Conservation (phyloP, 2,888 invertebrate genomes). For the Pristionchus exspectatus region DNA sequence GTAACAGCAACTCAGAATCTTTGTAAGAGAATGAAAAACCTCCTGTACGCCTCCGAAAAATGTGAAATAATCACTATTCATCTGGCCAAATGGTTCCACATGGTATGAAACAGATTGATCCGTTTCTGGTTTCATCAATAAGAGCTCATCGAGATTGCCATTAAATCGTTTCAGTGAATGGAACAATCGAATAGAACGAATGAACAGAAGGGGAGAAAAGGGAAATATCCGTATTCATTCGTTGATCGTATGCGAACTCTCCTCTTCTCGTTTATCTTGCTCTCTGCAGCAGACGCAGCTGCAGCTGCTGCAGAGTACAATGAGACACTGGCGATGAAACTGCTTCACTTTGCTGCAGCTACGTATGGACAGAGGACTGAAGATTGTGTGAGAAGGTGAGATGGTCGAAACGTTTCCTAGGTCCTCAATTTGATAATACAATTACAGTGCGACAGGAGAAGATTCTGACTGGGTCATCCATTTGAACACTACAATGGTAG, state of each 20-base stretch:
- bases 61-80: too few species aligned
- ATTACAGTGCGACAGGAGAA: not conserved
- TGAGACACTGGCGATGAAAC: not conserved
- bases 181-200: not conserved
- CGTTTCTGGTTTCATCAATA: not conserved
- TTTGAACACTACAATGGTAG: not conserved
- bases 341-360: slow-evolving; percentile 18
- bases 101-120: not conserved
- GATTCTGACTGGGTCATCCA: slow-evolving; percentile 5
- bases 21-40: too few species aligned
- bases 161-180: not conserved
- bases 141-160: not conserved
- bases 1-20: too few species aligned
- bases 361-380: not conserved
- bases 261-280: not conserved
- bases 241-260: not conserved
- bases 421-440: not conserved
- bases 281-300: not conserved
- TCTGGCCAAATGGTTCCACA: too few species aligned
- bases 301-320: slow-evolving; percentile 9
- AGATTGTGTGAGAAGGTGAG: not conserved
- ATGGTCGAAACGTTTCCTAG: not conserved
- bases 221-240: not conserved
- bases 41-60: too few species aligned
- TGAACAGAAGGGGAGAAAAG: not conserved